Evolutionary conservation across 2,797 vertebrate genomes (phyloP).

Genomic region (Oreochromis mossambicus): DNA sequence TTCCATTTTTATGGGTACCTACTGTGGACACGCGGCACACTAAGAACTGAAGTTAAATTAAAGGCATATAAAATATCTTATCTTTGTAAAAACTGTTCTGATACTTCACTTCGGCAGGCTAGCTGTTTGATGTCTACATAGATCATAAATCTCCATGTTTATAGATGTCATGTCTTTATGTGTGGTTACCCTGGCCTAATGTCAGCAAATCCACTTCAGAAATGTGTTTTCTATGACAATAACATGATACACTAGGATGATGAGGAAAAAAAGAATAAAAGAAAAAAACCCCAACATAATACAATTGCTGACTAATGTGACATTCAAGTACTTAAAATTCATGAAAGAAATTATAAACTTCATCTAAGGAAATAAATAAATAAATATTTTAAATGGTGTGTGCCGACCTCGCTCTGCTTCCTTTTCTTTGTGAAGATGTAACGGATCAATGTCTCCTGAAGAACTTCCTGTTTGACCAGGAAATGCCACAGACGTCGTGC

Average conservation of each 20-base stretch:
- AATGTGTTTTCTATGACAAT: neutral
- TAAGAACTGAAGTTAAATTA: neutral
- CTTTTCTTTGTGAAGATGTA: conserved; percentile 99
- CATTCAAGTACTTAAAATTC: neutral
- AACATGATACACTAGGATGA: neutral
- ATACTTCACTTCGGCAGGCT: neutral
- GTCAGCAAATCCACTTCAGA: neutral
- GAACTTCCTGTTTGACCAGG: conserved; percentile 94
- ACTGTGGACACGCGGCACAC: neutral
- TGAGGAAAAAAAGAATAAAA: neutral
- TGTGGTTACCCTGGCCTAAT: neutral
- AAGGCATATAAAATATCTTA: too few relatives aligned
- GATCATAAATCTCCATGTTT: neutral
- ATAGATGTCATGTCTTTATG: neutral
- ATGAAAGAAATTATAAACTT: neutral
- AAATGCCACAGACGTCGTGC: conserved; percentile 95
- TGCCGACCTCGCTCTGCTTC: conserved; percentile 95
- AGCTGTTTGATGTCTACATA: neutral
- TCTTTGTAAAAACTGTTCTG: neutral
- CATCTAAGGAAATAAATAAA: neutral
- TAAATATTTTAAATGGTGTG: neutral
- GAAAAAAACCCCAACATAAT: neutral
- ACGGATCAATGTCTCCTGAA: conserved; percentile 93
- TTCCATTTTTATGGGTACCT: neutral
- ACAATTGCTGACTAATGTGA: neutral